These are phyloP conservation scores for Nymphicus hollandicus DNA, from an alignment of 2,113 vertebrate genomes.

Conservation along the genomic window DNA sequence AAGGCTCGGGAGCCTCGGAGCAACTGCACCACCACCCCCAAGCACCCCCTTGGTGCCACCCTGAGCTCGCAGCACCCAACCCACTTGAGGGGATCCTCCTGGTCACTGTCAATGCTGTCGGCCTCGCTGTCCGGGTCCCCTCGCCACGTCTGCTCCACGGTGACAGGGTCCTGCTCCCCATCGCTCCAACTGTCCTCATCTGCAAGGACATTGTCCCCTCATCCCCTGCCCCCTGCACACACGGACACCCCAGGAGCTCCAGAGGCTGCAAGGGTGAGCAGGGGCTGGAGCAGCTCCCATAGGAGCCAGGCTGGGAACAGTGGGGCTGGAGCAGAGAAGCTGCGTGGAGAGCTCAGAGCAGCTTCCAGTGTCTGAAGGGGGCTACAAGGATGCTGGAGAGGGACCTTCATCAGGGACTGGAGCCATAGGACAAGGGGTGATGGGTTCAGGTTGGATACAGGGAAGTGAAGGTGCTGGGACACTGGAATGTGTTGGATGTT, in stretches of 20 bases:
- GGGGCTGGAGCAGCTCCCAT: background rate
- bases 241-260: background rate
- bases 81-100: constrained; percentile 96
- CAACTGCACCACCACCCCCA: background rate
- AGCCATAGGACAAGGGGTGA: background rate
- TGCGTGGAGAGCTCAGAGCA: background rate
- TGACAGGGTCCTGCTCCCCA: constrained; percentile 86
- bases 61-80: background rate
- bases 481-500: background rate
- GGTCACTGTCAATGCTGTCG: constrained; percentile 96
- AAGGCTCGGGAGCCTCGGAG: background rate
- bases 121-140: constrained; percentile 97
- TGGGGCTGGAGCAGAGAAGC: background rate
- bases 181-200: constrained; percentile 97
- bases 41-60: background rate
- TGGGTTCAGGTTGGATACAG: background rate
- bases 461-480: too few species aligned
- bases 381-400: background rate
- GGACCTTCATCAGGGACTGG: background rate
- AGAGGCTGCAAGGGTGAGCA: background rate
- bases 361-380: background rate
- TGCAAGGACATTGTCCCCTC: constrained; percentile 30
- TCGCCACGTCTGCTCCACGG: constrained; percentile 94
- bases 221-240: background rate
- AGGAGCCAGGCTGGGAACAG: background rate